Conservation (phyloP, 2,113 vertebrate genomes). For the Columba janthina region DNA sequence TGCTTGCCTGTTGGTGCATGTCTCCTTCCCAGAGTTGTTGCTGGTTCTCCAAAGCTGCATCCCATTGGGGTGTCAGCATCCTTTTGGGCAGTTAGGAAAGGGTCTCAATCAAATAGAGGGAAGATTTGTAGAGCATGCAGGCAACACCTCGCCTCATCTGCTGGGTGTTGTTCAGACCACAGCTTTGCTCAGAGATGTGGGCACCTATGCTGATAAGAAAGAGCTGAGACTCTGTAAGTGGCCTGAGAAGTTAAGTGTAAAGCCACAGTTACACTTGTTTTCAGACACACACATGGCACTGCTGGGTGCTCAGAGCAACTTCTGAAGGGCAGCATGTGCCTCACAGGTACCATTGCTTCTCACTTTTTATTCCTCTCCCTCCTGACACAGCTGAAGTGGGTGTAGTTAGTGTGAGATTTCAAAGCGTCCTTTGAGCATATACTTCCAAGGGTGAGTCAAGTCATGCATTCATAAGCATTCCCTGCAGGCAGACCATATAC, state of each 20-base stretch:
- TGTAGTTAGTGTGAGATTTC: neutral
- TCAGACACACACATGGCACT: accelerated
- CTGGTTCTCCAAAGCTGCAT: neutral
- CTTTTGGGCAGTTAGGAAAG: neutral
- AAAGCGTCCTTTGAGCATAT: neutral
- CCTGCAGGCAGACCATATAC: accelerated
- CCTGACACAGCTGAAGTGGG: too few species aligned
- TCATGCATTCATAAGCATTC: accelerated
- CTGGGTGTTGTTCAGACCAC: neutral
- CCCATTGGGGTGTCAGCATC: neutral
- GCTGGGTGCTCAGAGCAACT: accelerated
- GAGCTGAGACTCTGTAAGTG: accelerated
- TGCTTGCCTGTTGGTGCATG: accelerated
- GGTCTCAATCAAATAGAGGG: neutral
- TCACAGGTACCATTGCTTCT: neutral
- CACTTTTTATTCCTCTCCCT: neutral
- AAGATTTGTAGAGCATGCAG: neutral
- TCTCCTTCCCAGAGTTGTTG: accelerated
- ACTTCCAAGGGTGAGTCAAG: neutral
- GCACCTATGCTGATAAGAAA: neutral
- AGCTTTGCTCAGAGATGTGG: accelerated
- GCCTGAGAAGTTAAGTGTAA: neutral
- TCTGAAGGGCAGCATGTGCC: neutral
- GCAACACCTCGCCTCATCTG: accelerated
- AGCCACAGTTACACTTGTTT: neutral